Base-by-base conservation (phyloP, 2,888 invertebrate genomes). In the Oscheius sp. region DNA sequence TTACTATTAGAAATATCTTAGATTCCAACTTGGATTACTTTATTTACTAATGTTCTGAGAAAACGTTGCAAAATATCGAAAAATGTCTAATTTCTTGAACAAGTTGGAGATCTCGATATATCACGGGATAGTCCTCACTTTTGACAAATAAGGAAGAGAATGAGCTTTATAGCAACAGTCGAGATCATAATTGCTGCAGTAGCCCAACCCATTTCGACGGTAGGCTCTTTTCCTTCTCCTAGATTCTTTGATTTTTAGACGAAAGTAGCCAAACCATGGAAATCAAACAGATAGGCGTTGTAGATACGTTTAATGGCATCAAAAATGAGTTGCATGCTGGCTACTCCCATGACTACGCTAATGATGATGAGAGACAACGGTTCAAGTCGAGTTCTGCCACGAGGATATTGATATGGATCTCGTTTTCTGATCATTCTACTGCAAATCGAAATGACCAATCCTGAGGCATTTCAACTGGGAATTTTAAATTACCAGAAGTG, bases 341-440 rank as follows among this genome's bases (percentile, higher is more conserved):
- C 88, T 20, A 88, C 85, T 12, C 87, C 87, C 89, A 89, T 89
- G 25, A 89, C 86, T 4, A 88, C 88, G 4, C 88, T 87, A 58
- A 89, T 83, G 29, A 88, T 85, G 23, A 84, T 80, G 61, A 89
- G 86, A 8, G 88, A 85, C 29, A 89, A 75, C 0, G 89, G 89
- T 71, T 89, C 88, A 8, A 89, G 84, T 6, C 88, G 82, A n/a
- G 88, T 88, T 25, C 88, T 71, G n/a, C 88, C 89, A 70, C 88
- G 87, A 20, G 89, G 89, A 78, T 89, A 89, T 15, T 79, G 76
- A 76, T 89, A 88, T 3, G 87, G 86, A 77, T 89, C 86, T 5
- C 88, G 80, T 17, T 84, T 86, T 66, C 83, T 82, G 71, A 89
- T 88, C 37, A 88, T 87, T 12, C 70, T 23, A 10, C 69, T 42